Evolutionary conservation across 2,113 vertebrate species (phyloP).

Genomic region (Calypte anna): DNA sequence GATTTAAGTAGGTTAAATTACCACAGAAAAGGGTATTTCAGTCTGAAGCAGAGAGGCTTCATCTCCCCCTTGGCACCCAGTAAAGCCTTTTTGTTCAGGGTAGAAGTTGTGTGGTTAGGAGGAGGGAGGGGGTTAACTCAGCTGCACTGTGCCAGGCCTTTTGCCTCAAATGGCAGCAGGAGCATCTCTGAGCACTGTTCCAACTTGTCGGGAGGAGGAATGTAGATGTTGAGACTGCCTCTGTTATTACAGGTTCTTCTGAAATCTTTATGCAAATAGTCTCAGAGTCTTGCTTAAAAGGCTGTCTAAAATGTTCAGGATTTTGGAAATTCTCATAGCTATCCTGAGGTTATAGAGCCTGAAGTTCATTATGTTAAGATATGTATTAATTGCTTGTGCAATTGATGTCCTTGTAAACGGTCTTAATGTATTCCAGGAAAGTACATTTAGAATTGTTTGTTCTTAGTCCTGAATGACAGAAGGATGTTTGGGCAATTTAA

Average conservation of each 20-base stretch:
- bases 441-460: constrained; percentile 32
- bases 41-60: neutral
- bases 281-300: neutral
- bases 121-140: constrained; percentile 1
- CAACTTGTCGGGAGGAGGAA: constrained; percentile 41
- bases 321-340: neutral
- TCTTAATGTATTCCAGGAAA: constrained; percentile 36
- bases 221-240: constrained; percentile 1
- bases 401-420: constrained; percentile 5
- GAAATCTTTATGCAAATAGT: neutral
- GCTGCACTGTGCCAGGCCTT: neutral
- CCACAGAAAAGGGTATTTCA: neutral
- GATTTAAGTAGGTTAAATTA: neutral
- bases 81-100: neutral
- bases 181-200: constrained; percentile 22
- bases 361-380: constrained; percentile 29
- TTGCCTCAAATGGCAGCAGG: neutral
- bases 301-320: neutral
- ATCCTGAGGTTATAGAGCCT: constrained; percentile 14
- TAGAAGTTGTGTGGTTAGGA: neutral
- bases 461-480: constrained; percentile 62
- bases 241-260: constrained; percentile 40
- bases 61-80: neutral
- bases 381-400: constrained; percentile 37
- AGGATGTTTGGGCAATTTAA: constrained; percentile 49